phyloP scores from a whole-genome alignment of 2,797 vertebrate genomes.

The Melanotaenia maccullochi region DNA sequence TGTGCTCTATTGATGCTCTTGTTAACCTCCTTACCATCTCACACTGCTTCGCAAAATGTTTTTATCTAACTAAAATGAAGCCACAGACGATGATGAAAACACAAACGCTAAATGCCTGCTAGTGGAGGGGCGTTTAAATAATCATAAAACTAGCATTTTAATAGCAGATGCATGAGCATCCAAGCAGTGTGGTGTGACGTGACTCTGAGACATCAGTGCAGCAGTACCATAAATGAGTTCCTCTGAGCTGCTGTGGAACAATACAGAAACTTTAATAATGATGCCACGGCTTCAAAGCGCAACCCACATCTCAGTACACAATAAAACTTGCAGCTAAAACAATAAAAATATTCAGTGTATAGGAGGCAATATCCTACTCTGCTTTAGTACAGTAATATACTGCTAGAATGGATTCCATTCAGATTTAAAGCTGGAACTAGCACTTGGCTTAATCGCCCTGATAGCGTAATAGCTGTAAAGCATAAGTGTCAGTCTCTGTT shows the following conservation, averaged over 20 bases:
- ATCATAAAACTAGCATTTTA: slow-evolving; percentile 59
- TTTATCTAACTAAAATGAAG: slow-evolving; percentile 39
- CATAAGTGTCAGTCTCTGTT: slow-evolving; percentile 28
- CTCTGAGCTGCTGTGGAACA: slow-evolving; percentile 41
- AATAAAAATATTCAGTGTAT: slow-evolving; percentile 26
- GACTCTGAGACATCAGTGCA: slow-evolving; percentile 49
- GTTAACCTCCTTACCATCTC: slow-evolving; percentile 46
- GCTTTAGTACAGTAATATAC: slow-evolving; percentile 15
- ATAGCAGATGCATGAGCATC: slow-evolving; percentile 44
- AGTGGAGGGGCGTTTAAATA: slow-evolving; percentile 56
- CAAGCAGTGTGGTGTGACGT: slow-evolving; percentile 17
- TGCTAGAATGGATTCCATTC: slow-evolving; percentile 10
- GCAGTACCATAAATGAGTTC: slow-evolving; percentile 46
- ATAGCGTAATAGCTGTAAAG: slow-evolving; percentile 37
- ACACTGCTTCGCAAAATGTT: slow-evolving; percentile 27
- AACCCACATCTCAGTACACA: slow-evolving; percentile 28
- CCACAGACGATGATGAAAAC: slow-evolving; percentile 50
- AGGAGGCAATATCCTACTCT: slow-evolving; percentile 21
- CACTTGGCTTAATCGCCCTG: slow-evolving; percentile 30
- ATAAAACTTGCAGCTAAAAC: slow-evolving; percentile 29
- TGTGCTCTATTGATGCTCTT: slow-evolving; percentile 40
- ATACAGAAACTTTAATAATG: slow-evolving; percentile 42
- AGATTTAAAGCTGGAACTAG: slow-evolving; percentile 17
- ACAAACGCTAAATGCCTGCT: slow-evolving; percentile 53
- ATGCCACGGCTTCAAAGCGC: slow-evolving; percentile 24